Base-by-base conservation (phyloP, 2,113 vertebrate genomes). In the Psephotus haematonotus region DNA sequence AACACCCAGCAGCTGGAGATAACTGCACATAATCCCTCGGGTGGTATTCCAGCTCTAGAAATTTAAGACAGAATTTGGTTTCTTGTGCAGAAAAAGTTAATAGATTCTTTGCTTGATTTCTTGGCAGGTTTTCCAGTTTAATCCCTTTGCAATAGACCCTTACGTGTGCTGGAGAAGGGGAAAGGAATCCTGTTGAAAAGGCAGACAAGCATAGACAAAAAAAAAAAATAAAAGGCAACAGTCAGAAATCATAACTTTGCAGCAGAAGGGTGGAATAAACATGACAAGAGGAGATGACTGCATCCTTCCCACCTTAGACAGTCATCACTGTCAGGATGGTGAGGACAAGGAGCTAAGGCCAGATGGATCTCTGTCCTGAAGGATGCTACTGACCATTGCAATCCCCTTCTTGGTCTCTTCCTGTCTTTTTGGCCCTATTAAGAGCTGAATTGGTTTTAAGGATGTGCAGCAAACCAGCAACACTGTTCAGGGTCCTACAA, bases 181-280 rank as follows among this genome's bases (percentile, higher is more conserved):
- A 78, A 83, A 90, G 49, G 52, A 90, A 81, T 83, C 57, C 44
- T 82, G 65, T 29, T 90, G 80, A 90, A 93, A 95, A 35, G 4
- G 13, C 37, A 63, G 79, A 41, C 33, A 53, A 77, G 63, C 46
- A 74, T 1, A 2, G 63, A 3, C 33, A 8, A 1, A 7, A 20
- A 7, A 23, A 27, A 23, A 27, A 63, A 44, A 59, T 23, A 24
- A 15, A 39, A 37, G 16, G 8, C 67, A 88, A 31, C 2, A 6
- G 65, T 43, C 71, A 86, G 76, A 91, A 90, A 78, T 46, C 2
- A 0, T 25, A 59, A 35, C 16, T 83, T 59, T 0, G 2, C 23
- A 81, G 43, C 53, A 80, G 13, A 65, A 44, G 41, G 17, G 7
- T 37, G 71, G 75, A 85, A 55, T 18, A 65, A 90, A 67, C 18